These are phyloP conservation scores for Leptestheria dahalacensis DNA, from an alignment of 1,140 invertebrate species.

Conservation along the genomic window DNA sequence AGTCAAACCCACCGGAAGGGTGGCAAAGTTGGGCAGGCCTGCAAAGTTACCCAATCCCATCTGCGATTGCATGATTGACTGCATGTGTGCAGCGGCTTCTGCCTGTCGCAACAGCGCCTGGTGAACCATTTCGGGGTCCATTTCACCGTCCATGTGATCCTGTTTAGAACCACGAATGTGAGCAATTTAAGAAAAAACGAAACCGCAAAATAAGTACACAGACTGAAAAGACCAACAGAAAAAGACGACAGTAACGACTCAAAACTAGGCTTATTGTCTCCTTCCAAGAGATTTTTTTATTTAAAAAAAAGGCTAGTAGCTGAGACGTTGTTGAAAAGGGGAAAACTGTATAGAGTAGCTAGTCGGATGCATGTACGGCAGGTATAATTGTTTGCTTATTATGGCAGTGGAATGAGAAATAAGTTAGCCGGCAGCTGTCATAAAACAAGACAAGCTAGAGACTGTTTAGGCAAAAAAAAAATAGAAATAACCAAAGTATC, in stretches of 20 bases:
- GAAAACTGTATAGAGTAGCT: not conserved
- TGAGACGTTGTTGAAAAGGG: too few species aligned
- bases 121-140: conserved; percentile 16
- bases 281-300: too few species aligned
- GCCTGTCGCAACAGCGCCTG: conserved; percentile 16
- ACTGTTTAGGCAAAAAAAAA: not conserved
- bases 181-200: not conserved
- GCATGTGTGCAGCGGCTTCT: conserved; percentile 16
- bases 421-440: not conserved
- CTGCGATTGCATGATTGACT: conserved; percentile 13
- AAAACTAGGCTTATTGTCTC: too few species aligned
- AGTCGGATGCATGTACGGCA: not conserved
- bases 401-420: not conserved
- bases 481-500: not conserved
- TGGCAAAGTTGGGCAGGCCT: not conserved
- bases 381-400: not conserved
- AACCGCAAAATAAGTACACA: not conserved
- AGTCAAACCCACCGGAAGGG: conserved; percentile 1
- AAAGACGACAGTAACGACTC: not conserved
- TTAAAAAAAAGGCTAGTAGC: too few species aligned
- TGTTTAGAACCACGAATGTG: not conserved
- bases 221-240: not conserved
- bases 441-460: not conserved
- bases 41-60: not conserved
- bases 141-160: conserved; percentile 12